Evolutionary conservation across 2,113 vertebrate species (phyloP).

Genomic region (Tiliqua scincoides): DNA sequence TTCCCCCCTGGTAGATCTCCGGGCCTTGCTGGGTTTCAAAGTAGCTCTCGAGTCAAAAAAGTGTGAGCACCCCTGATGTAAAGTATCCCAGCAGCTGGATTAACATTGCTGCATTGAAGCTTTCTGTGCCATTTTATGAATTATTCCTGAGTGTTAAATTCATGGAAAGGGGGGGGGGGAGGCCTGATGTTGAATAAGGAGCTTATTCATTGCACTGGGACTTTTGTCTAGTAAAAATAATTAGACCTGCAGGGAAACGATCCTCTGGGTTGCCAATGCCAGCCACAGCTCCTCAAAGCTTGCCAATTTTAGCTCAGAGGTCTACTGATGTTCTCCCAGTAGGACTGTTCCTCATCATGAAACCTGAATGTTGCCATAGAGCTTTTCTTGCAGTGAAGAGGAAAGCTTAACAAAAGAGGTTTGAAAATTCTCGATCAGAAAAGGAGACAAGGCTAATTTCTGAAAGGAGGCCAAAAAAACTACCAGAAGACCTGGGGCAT

Average conservation of each 20-base stretch:
- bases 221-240: slow-evolving; percentile 65
- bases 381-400: slow-evolving; percentile 53
- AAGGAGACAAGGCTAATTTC: slow-evolving; percentile 51
- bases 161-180: slow-evolving; percentile 32
- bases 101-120: slow-evolving; percentile 27
- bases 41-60: too few relatives aligned
- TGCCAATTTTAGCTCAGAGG: slow-evolving; percentile 63
- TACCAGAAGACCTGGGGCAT: slow-evolving; percentile 43
- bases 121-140: slow-evolving; percentile 9
- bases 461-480: slow-evolving; percentile 47
- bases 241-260: slow-evolving; percentile 69
- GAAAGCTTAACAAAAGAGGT: slow-evolving; percentile 54
- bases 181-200: not conserved
- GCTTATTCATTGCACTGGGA: slow-evolving; percentile 46
- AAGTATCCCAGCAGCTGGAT: slow-evolving; percentile 6
- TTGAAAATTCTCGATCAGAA: slow-evolving; percentile 23
- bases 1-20: too few relatives aligned
- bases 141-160: slow-evolving; percentile 22
- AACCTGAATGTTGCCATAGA: slow-evolving; percentile 43
- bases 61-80: too few relatives aligned
- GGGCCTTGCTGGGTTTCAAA: too few relatives aligned
- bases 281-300: slow-evolving; percentile 64
- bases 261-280: slow-evolving; percentile 57
- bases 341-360: slow-evolving; percentile 46
- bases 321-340: slow-evolving; percentile 57